Evolutionary conservation across 2,113 vertebrate species (phyloP), one percentile per base, ranked within the genome.

Genomic region (Festucalex cinctus): DNA sequence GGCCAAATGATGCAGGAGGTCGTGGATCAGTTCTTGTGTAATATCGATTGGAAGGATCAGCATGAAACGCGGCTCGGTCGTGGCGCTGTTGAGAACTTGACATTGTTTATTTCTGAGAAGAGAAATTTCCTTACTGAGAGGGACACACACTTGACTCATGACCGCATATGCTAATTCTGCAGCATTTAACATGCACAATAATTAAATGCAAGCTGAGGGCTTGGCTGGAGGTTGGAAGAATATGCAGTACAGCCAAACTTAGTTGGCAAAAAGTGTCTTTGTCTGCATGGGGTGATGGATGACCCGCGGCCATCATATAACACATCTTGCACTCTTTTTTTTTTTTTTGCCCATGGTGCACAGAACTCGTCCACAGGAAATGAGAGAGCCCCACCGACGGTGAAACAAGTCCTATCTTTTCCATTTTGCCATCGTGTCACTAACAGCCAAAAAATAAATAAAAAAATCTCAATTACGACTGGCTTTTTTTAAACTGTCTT

Each of bases 351-450:
- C 83, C 75, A 88, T 74, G 79, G 83, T 80, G 80, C 83, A 80
- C 69, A 63, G 75, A 77, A 70, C 76, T 84, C 39, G 58, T 68
- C 74, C 70, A 83, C 83, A 88, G 87, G 87, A 88, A 88, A 88
- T 88, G 78, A 87, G 78, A 83, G 71, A 63, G 70, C 60, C 74
- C 75, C 76, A 43, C 63, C 1, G 65, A 77, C 66, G 76, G 75
- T 68, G 63, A 71, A 71, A 74, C 61, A 71, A 74, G 28, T 80
- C 73, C 66, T 72, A 83, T 85, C 81, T 86, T 86, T 83, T 81
- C 78, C 72, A 70, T 85, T 79, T 79, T 60, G 71, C 77, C 71
- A 65, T 66, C 43, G 66, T 66, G 71, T 84, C 82, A 53, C 53
- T 77, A 49, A 60, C 5, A 7, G 19, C 4, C 4, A 61, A 39